A percentile compares a stretch with the other conserved stretches of the same genome.
Conservation (phyloP, 2,113 vertebrate species). For the Mus spicilegus region DNA sequence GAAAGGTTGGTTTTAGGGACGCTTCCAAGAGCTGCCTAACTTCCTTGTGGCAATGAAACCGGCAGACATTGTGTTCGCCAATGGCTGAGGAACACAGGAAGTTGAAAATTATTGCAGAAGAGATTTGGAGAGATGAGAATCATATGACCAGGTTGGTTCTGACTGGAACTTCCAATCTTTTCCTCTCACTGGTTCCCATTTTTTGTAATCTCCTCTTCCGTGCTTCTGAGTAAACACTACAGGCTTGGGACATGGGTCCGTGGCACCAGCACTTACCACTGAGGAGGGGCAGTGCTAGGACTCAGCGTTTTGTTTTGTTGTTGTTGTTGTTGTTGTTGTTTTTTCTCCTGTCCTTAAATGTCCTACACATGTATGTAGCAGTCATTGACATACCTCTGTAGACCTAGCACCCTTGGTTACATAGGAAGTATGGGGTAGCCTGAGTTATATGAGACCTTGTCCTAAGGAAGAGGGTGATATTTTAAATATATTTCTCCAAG, state of each 20-base stretch:
- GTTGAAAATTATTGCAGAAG: slow-evolving; percentile 15
- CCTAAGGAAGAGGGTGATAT: background rate
- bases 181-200: background rate
- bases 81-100: background rate
- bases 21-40: background rate
- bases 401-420: background rate
- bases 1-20: slow-evolving; percentile 34
- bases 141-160: background rate
- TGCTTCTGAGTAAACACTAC: background rate
- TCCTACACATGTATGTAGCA: background rate
- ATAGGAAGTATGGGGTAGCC: background rate
- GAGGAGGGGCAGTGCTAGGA: background rate
- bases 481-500: background rate
- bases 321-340: too few relatives aligned
- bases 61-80: slow-evolving; percentile 8
- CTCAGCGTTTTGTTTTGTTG: background rate
- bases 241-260: background rate
- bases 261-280: background rate
- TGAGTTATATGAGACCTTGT: background rate
- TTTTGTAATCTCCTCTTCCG: background rate
- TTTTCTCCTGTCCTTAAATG: background rate
- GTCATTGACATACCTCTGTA: background rate
- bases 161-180: background rate
- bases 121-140: background rate
- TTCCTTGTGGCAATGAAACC: background rate